A percentile compares a stretch with the other conserved stretches of the same genome.
Evolutionary conservation across 2,113 vertebrate species (phyloP).

Genomic region (Pogona vitticeps): DNA sequence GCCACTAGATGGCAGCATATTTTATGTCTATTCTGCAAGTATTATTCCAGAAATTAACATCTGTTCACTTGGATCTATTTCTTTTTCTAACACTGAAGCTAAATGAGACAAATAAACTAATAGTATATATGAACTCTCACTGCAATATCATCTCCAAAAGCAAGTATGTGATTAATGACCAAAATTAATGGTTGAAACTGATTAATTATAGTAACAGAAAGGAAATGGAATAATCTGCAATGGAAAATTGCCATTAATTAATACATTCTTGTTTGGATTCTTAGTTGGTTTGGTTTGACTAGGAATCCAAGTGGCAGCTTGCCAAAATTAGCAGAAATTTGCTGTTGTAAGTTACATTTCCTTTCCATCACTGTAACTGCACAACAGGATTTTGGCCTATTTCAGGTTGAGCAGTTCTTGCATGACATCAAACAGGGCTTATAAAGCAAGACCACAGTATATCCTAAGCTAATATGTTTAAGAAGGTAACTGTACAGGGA

Average conservation of each 20-base stretch:
- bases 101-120: neutral
- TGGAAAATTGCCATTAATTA: too few species aligned
- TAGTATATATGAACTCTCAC: neutral
- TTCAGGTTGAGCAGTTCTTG: neutral
- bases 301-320: too few species aligned
- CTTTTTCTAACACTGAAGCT: neutral
- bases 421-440: neutral
- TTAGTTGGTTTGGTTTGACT: too few species aligned
- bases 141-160: neutral
- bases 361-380: too few species aligned
- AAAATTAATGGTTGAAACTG: neutral
- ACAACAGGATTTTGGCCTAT: neutral
- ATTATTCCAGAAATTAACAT: too few species aligned
- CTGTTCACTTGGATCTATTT: neutral
- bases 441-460: neutral
- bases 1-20: constrained; percentile 9
- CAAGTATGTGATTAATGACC: neutral
- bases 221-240: too few species aligned
- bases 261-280: too few species aligned
- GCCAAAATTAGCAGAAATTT: too few species aligned
- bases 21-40: too few species aligned
- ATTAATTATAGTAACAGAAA: too few species aligned
- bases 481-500: neutral
- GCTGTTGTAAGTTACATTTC: too few species aligned
- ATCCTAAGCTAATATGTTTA: neutral